phyloP scores from a whole-genome alignment of 2,888 invertebrate genomes.

The Lumbricus terrestris region DNA sequence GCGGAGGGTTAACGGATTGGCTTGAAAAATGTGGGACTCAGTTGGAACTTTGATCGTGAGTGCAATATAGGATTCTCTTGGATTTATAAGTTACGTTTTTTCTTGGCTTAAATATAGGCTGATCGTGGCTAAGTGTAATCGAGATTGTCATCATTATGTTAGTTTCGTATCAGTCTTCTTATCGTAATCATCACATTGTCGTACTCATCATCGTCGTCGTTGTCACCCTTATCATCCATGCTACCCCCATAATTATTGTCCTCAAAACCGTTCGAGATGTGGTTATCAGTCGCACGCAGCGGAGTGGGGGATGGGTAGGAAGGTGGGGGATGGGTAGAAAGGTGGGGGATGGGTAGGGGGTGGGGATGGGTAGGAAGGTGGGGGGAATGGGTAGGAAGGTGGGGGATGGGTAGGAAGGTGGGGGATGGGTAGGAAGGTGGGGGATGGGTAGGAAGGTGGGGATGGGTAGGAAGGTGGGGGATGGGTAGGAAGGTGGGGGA shows the following conservation, averaged over 20 bases:
- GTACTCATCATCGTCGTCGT: background rate
- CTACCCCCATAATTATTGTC: background rate
- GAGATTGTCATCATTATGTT: background rate
- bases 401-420: too few species aligned
- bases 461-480: too few species aligned
- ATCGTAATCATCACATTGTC: background rate
- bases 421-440: too few species aligned
- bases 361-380: too few species aligned
- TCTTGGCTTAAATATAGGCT: background rate
- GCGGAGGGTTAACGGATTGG: background rate
- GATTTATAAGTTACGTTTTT: background rate
- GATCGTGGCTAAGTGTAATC: background rate
- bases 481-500: too few species aligned
- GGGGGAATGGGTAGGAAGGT: too few species aligned
- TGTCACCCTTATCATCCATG: background rate
- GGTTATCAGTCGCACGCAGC: background rate
- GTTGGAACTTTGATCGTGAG: background rate
- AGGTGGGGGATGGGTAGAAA: too few species aligned
- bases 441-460: too few species aligned
- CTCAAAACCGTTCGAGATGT: background rate
- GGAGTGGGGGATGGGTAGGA: background rate
- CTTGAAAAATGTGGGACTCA: background rate
- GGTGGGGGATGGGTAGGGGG: too few species aligned
- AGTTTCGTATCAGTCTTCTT: background rate
- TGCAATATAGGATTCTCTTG: background rate